Evolutionary conservation across 2,888 invertebrate species (phyloP).

Genomic region (Tryphoninae sp.): DNA sequence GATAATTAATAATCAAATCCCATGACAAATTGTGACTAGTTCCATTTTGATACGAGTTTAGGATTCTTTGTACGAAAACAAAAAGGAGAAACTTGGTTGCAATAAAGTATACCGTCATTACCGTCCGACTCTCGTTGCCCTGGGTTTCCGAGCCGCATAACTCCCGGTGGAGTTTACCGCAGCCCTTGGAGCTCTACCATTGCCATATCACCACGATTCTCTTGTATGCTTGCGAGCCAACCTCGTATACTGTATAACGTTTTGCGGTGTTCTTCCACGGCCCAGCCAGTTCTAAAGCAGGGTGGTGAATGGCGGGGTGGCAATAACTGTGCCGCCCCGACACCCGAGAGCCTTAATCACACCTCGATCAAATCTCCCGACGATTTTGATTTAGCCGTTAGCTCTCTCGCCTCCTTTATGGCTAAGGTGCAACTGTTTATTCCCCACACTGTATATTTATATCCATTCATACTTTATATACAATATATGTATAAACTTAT

Average conservation of each 20-base stretch:
- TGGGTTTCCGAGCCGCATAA: slow-evolving; percentile 3
- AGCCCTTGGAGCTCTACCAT: slow-evolving; percentile 37
- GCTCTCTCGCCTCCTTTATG: slow-evolving; percentile 53
- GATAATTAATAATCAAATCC: too few relatives aligned
- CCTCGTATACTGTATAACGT: slow-evolving; percentile 11
- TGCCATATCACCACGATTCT: slow-evolving; percentile 8
- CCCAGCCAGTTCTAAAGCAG: slow-evolving; percentile 15
- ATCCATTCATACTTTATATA: slow-evolving; percentile 11
- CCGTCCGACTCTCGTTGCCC: background rate
- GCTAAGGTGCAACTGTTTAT: slow-evolving; percentile 25
- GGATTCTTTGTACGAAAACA: background rate
- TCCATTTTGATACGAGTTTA: background rate
- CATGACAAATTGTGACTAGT: too few relatives aligned
- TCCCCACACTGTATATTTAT: slow-evolving; percentile 20
- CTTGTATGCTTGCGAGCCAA: slow-evolving; percentile 29
- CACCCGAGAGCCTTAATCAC: slow-evolving; percentile 63
- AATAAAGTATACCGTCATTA: background rate
- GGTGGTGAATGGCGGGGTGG: slow-evolving; percentile 37
- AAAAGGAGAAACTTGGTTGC: background rate
- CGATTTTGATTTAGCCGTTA: slow-evolving; percentile 69
- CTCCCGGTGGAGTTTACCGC: slow-evolving; percentile 31
- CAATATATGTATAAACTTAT: slow-evolving; percentile 8
- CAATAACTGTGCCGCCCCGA: slow-evolving; percentile 60
- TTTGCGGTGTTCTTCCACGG: background rate
- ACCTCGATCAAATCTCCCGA: slow-evolving; percentile 64